phyloP scores from a whole-genome alignment of 2,888 invertebrate genomes.

The Mimas tiliae region DNA sequence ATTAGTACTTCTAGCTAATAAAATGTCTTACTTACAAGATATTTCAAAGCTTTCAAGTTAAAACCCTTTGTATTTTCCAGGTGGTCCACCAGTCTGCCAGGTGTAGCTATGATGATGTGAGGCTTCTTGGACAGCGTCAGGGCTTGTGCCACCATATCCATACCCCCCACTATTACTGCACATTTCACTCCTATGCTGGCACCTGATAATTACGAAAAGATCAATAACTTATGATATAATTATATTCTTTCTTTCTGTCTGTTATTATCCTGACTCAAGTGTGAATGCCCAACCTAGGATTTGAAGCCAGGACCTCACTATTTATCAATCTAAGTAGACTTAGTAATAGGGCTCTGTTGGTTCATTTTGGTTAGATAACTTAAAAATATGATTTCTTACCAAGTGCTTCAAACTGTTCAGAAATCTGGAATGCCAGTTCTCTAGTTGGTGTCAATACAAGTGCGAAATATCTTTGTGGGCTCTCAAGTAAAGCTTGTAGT shows the following conservation, averaged over 20 bases:
- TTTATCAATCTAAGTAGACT: too few relatives aligned
- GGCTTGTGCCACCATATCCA: conserved; percentile 98
- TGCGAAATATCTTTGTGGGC: conserved; percentile 97
- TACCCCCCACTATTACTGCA: conserved; percentile 98
- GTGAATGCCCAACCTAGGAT: too few relatives aligned
- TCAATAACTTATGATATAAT: not conserved
- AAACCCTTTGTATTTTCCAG: conserved; percentile 99
- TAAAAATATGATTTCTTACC: conserved; percentile 81
- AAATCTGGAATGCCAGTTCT: conserved; percentile 99
- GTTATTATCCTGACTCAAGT: too few relatives aligned
- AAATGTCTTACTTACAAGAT: conserved; percentile 87
- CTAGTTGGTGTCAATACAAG: conserved; percentile 97
- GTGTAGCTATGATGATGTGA: conserved; percentile 98
- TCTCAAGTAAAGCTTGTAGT: conserved; percentile 94
- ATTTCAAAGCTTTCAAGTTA: conserved; percentile 94
- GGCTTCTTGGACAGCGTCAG: conserved; percentile 97
- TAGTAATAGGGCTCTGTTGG: too few relatives aligned
- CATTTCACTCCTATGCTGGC: conserved; percentile 96
- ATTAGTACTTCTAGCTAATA: too few relatives aligned
- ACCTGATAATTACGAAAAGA: conserved; percentile 75
- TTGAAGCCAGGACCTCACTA: too few relatives aligned
- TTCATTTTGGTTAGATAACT: too few relatives aligned
- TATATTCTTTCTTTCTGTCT: too few relatives aligned
- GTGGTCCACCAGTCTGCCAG: conserved; percentile 97
- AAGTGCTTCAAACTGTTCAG: conserved; percentile 98